Conservation (phyloP, 1,140 invertebrate species). For the Orius insidiosus region DNA sequence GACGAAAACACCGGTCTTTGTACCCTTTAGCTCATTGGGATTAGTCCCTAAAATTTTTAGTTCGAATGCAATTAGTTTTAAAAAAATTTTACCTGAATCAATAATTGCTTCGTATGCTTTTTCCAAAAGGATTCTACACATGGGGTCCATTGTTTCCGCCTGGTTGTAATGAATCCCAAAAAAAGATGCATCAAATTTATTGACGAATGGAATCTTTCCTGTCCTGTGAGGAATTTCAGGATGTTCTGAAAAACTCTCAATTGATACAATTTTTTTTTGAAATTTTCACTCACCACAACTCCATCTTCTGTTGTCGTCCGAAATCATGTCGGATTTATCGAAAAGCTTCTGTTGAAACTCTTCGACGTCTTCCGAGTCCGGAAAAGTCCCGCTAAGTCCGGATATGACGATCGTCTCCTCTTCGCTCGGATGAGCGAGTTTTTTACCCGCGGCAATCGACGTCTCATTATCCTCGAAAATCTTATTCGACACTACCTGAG, state of each 20-base stretch:
- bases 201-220: conserved; percentile 62
- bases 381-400: conserved; percentile 70
- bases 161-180: conserved; percentile 70
- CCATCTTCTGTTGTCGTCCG: conserved; percentile 60
- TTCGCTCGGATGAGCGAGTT: conserved; percentile 21
- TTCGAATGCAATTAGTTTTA: background rate
- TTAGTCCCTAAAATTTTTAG: conserved; percentile 29
- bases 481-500: background rate
- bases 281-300: conserved; percentile 32
- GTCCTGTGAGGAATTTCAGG: conserved; percentile 51
- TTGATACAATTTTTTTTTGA: conserved; percentile 4
- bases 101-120: conserved; percentile 72
- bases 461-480: conserved; percentile 8
- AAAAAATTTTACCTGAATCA: conserved; percentile 56
- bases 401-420: conserved; percentile 69
- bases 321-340: conserved; percentile 65
- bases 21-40: conserved; percentile 40
- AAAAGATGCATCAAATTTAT: conserved; percentile 68
- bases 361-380: conserved; percentile 61
- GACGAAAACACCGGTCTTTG: conserved; percentile 64
- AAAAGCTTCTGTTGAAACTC: conserved; percentile 66
- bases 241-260: conserved; percentile 31
- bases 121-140: conserved; percentile 69
- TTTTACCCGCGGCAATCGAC: conserved; percentile 18
- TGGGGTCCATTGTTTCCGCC: conserved; percentile 74